These are phyloP conservation scores for Rhagonycha lutea DNA, from an alignment of 2,888 invertebrate genomes.

Conservation along the genomic window DNA sequence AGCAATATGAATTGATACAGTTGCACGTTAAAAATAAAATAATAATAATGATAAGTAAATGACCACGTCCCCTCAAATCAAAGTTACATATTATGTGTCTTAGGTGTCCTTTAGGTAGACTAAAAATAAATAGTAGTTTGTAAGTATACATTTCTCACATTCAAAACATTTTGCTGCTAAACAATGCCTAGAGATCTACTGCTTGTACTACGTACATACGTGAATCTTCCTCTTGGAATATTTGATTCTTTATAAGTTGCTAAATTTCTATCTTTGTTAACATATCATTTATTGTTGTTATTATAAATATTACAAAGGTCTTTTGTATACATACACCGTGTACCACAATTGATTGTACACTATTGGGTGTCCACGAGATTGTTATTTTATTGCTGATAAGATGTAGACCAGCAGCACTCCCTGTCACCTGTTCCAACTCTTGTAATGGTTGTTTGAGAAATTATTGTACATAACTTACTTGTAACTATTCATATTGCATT, in stretches of 20 bases:
- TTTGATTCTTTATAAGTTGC: not conserved
- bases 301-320: not conserved
- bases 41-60: slow-evolving; percentile 21
- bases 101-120: slow-evolving; percentile 39
- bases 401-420: slow-evolving; percentile 50
- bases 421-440: slow-evolving; percentile 53
- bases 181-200: not conserved
- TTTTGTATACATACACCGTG: not conserved
- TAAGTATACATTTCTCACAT: slow-evolving; percentile 41
- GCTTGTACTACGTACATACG: not conserved
- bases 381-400: slow-evolving; percentile 15
- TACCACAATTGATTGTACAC: not conserved
- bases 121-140: slow-evolving; percentile 36
- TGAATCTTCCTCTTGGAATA: not conserved
- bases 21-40: slow-evolving; percentile 40
- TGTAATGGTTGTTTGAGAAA: slow-evolving; percentile 53
- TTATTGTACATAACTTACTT: slow-evolving; percentile 59
- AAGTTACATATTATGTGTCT: slow-evolving; percentile 36
- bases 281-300: not conserved
- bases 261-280: not conserved
- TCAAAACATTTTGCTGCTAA: slow-evolving; percentile 50
- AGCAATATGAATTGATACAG: slow-evolving; percentile 57
- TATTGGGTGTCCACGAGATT: slow-evolving; percentile 16
- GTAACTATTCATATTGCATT: slow-evolving; percentile 61
- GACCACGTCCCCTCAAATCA: slow-evolving; percentile 41